Conservation (phyloP, 2,888 invertebrate genomes). For the Spisula solida region DNA sequence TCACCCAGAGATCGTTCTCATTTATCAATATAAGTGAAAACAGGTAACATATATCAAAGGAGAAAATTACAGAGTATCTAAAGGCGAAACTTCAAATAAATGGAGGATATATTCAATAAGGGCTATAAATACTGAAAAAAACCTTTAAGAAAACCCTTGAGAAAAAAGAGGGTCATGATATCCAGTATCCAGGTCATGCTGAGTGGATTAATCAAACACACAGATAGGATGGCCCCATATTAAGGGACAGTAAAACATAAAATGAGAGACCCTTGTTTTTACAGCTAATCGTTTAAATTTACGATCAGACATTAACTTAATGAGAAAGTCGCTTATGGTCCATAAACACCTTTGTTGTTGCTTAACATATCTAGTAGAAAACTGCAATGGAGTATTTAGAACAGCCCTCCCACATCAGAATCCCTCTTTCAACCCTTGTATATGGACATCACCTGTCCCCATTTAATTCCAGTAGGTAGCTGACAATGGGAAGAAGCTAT, state of each 20-base stretch:
- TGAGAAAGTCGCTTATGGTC: not conserved
- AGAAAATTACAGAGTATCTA: not conserved
- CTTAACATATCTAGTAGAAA: not conserved
- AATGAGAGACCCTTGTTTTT: not conserved
- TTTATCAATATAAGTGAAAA: not conserved
- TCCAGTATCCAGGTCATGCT: not conserved
- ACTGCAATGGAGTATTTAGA: not conserved
- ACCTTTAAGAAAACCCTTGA: not conserved
- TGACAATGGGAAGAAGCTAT: not conserved
- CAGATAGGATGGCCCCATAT: not conserved
- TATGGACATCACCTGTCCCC: not conserved
- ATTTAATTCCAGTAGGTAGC: slow-evolving; percentile 1
- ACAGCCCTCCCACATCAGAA: not conserved
- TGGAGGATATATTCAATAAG: not conserved
- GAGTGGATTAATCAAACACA: not conserved
- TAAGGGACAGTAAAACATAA: slow-evolving; percentile 13
- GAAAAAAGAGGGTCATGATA: not conserved
- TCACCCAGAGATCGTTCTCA: not conserved
- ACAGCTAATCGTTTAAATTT: not conserved
- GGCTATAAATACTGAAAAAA: not conserved
- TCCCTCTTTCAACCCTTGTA: not conserved
- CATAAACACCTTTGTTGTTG: not conserved
- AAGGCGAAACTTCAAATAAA: not conserved
- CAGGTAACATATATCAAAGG: not conserved
- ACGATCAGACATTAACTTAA: not conserved